phyloP scores from a whole-genome alignment of 2,888 invertebrate genomes.

The Dyspetes luteomarginatus region DNA sequence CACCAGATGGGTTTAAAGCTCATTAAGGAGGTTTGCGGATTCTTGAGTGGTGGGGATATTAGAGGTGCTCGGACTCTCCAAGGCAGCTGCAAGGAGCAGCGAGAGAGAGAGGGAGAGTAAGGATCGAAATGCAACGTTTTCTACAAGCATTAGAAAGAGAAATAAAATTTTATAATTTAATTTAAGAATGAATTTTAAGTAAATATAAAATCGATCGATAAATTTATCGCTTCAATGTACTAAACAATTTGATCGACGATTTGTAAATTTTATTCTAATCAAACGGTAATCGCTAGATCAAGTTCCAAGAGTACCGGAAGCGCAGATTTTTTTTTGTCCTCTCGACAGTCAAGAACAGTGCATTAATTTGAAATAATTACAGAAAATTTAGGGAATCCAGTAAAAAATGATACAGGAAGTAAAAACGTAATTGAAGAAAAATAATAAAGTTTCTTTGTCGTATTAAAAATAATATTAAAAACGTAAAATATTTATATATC shows the following conservation, averaged over 20 bases:
- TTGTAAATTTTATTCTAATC: no score
- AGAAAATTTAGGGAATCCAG: neutral
- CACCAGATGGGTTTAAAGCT: slow-evolving; percentile 60
- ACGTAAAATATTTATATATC: neutral
- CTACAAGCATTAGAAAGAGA: neutral
- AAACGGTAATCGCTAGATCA: no score
- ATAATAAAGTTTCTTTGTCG: neutral
- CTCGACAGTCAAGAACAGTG: neutral
- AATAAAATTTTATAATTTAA: slow-evolving; percentile 8
- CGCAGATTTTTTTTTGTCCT: neutral
- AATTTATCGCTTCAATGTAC: no score
- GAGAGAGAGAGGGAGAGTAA: slow-evolving; percentile 24
- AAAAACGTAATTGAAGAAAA: neutral
- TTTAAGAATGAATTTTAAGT: neutral
- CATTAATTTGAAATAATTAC: neutral
- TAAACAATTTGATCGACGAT: no score
- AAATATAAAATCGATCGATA: no score
- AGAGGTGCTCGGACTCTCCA: slow-evolving; percentile 24
- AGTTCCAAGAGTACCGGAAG: slow-evolving; percentile 6
- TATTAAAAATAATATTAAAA: neutral
- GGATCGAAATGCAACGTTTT: slow-evolving; percentile 19
- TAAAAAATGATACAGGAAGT: neutral
- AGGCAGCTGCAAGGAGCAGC: slow-evolving; percentile 39
- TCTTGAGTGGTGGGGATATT: slow-evolving; percentile 30
- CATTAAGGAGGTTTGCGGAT: slow-evolving; percentile 52